Base-by-base conservation (phyloP, 1,140 invertebrate genomes). In the Heliconius congener region DNA sequence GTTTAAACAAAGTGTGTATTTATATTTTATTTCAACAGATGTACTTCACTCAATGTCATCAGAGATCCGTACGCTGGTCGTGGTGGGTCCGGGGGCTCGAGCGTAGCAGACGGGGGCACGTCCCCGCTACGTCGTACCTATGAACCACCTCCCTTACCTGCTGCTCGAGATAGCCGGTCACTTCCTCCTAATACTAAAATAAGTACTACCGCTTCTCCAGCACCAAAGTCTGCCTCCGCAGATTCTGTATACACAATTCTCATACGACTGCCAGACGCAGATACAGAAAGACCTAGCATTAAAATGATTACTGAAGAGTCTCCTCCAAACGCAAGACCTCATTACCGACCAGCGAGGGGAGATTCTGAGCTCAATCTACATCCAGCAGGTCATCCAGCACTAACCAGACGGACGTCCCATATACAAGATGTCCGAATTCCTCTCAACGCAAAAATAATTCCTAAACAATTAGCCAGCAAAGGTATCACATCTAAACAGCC, bases 211-310 rank as follows among this genome's bases (percentile, higher is more conserved):
- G 87, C 91, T 79, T 93, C 92, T 81, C 91, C 93, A 75, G 95
- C 95, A 42, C 95, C 95, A 11, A 95, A 96, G 79, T 97, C 96
- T 5, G 95, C 96, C 16, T 97, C 96, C 39, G 96, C 95, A 77
- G 97, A 97, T 82, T 97, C 96, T 57, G 97, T 99, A 9, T 99
- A 99, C 95, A 99, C 98, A 74, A 99, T 99, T 87, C 92, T 99
- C 78, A 99, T 99, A 83, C 96, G 97, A 84, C 94, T 99, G 82
- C 98, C 98, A 66, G 95, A 88, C 83, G 95, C 78, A 82, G 95
- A 88, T 82, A 93, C 86, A 84, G 95, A 93, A 79, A 87, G 89
- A 83, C 96, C 97, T 34, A 98, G 97, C 70, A 98, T 98, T 88
- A 98, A 97, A 89, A 98, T 98, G 97, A 98, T 98, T 85, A 96